Conservation (phyloP, 2,113 vertebrate genomes). For the Hemichromis elongatus region DNA sequence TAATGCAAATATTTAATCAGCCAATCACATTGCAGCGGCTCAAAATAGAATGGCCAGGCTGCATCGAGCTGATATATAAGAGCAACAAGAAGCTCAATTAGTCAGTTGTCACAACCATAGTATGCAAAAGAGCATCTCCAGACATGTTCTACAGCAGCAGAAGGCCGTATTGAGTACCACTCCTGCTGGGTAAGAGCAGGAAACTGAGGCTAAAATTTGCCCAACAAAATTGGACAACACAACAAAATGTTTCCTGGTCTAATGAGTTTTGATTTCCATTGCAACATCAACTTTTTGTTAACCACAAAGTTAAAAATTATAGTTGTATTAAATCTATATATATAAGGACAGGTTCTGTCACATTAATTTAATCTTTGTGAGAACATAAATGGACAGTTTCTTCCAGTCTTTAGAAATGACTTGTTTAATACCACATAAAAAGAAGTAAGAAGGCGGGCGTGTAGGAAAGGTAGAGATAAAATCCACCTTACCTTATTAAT, state of each 20-base stretch:
- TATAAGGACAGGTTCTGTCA: slow-evolving; percentile 26
- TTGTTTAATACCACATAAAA: slow-evolving; percentile 78
- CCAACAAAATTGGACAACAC: background rate
- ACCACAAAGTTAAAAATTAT: background rate
- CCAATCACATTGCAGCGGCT: background rate
- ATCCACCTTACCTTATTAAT: slow-evolving; percentile 68
- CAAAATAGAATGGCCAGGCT: background rate
- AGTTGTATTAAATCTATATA: background rate
- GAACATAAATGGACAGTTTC: slow-evolving; percentile 6
- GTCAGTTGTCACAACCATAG: background rate
- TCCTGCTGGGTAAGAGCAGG: background rate
- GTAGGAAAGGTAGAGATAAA: slow-evolving; percentile 50
- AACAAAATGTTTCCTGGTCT: background rate
- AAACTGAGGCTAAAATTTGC: background rate
- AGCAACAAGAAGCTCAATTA: background rate
- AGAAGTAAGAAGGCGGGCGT: slow-evolving; percentile 1
- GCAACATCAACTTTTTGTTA: background rate
- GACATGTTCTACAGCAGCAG: background rate
- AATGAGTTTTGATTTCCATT: background rate
- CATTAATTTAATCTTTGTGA: slow-evolving; percentile 2
- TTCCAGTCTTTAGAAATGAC: slow-evolving; percentile 25
- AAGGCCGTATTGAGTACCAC: background rate
- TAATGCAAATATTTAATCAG: background rate
- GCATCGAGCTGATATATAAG: background rate
- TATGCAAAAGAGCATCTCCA: background rate